These are phyloP conservation scores for Microplitis demolitor DNA, from an alignment of 1,140 invertebrate species.

Conservation along the genomic window DNA sequence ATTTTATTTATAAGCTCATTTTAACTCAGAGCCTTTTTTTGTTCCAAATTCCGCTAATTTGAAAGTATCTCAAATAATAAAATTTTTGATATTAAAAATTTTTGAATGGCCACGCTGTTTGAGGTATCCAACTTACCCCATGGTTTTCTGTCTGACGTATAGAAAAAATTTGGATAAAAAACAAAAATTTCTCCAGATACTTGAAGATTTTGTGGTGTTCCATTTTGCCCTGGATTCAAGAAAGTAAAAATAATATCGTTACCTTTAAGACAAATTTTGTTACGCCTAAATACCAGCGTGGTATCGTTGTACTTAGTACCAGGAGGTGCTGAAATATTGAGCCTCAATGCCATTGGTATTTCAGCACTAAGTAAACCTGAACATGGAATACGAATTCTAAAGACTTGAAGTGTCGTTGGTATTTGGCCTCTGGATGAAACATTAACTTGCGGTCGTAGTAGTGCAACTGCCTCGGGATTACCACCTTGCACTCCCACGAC, in stretches of 20 bases:
- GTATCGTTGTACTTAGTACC: conserved; percentile 73
- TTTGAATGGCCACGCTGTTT: no score
- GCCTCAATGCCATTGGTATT: conserved; percentile 74
- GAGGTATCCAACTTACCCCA: no score
- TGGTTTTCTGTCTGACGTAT: no score
- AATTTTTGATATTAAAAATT: no score
- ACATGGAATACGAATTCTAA: conserved; percentile 78
- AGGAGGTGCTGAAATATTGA: conserved; percentile 73
- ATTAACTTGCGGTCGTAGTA: conserved; percentile 78
- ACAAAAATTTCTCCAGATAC: no score
- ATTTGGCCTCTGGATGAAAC: conserved; percentile 78
- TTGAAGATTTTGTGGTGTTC: no score
- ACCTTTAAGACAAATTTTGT: conserved; percentile 89
- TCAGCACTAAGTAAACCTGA: conserved; percentile 77
- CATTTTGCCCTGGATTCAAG: background rate
- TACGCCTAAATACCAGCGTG: conserved; percentile 77
- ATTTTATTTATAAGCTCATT: no score
- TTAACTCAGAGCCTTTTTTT: no score
- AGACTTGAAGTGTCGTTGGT: conserved; percentile 75
- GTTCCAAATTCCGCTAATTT: no score
- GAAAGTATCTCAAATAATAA: no score
- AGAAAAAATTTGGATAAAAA: no score
- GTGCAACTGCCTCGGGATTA: conserved; percentile 61
- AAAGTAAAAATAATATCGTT: conserved; percentile 8
- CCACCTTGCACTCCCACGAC: conserved; percentile 62